Evolutionary conservation across 2,113 vertebrate species (phyloP), one percentile per base, ranked within the genome.

Genomic region (Meleagris gallopavo): DNA sequence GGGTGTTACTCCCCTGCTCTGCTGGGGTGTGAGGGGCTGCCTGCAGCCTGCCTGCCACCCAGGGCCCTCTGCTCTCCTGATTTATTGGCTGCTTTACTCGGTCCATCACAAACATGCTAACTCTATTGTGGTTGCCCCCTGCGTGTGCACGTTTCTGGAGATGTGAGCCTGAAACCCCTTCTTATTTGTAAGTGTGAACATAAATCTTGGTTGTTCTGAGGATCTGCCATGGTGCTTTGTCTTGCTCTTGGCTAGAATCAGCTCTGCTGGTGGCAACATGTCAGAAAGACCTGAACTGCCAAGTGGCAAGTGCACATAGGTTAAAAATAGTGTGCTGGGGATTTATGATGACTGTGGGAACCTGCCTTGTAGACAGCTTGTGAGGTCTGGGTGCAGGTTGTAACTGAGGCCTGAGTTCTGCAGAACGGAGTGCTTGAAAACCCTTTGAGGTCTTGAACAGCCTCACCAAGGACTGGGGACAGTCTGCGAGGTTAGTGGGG

Each of bases 321-420:
- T 89, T 78, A 75, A 38, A 62, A 65, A 62, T 12, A 58, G 38
- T 7, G 11, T 66, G 30, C 2, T 48, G 65, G 65, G 65, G 36
- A 62, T 83, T 40, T 1, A 0, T 9, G 24, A 3, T 74, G 58
- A 11, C 41, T 67, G 41, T 78, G 75, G 36, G 29, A 45, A 69
- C 27, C 54, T 70, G 74, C 48, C 32, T 57, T 58, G 46, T 57
- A 16, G 48, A 40, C 40, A 30, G 11, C 58, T 69, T 27, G 15
- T 58, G 84, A 61, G n/a, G 58, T 55, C 27, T 77, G 13, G 27
- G 27, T 73, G 64, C 79, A 43, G 45, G 27, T 60, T 3, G 2
- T n/a, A 13, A 2, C 18, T 70, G 30, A 67, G 83, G 19, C 32
- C 9, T 24, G 0, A 2, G 40, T 54, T 30, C 17, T 0, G 4